Evolutionary conservation across 2,888 invertebrate species (phyloP), one percentile per base, ranked within the genome.

Genomic region (Neoaliturus tenellus): DNA sequence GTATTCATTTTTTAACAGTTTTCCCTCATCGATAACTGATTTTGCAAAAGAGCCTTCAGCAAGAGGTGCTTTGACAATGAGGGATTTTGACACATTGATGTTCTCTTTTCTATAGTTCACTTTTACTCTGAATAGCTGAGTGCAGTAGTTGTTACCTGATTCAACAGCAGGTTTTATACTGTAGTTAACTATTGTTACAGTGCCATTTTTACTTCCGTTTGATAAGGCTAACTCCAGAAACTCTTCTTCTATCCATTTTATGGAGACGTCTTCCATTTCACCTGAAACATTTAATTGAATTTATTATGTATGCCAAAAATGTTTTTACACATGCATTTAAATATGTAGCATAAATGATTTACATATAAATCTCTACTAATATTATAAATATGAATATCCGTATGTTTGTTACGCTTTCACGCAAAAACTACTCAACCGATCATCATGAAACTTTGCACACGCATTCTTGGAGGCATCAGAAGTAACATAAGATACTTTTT

Each of bases 21-120:
- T 25, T 10, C 12, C 48, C 2, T 44, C 44, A 28, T 75, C 73
- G 10, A 44, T n/a, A 6, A 75, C 5, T 23, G 41, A 23, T 25
- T 75, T 41, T 25, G n/a, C 17, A 1, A 20, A 5, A 20, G 31
- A 8, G 14, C 41, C 73, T 14, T 75, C 73, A 5, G 12, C 23
- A 4, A 75, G 73, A 75, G 73, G 73, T 8, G 44, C 41, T 25
- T 75, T 75, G 44, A 75, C 28, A n/a, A 44, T 75, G 23, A 75
- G 28, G 10, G 73, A 75, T 20, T 69, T 75, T 28, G 73, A 44
- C 25, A 5, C 17, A 12, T 35, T 14, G 23, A 1, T 25, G 23
- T 75, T 25, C 44, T 39, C 35, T 35, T 4, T 2, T 14, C 20
- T 4, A 17, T 71, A 71, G 10, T 41, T 71, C n/a, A 71, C 35